Percentiles rank a stretch among this genome's conserved stretches.
Conservation (phyloP, 2,797 vertebrate genomes). For the Melopsittacus undulatus region DNA sequence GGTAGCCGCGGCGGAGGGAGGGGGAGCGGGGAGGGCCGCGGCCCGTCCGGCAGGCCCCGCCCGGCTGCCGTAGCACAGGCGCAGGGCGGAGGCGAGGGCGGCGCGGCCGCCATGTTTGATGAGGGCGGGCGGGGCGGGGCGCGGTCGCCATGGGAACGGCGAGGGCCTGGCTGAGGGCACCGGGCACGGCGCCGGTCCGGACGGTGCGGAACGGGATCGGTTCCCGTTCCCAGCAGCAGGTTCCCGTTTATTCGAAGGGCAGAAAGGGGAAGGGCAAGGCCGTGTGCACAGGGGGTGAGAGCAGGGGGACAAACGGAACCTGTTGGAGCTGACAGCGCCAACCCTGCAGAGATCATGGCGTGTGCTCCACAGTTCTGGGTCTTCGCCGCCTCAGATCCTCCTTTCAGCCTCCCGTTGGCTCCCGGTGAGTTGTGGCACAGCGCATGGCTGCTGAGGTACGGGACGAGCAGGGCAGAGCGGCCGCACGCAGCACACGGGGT, state of each 20-base stretch:
- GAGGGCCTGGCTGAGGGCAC: not conserved
- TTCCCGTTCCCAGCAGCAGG: not conserved
- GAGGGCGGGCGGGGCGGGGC: not conserved
- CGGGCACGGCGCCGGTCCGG: no score
- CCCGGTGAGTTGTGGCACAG: fast-evolving
- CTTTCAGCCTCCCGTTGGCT: not conserved
- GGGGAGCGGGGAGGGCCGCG: not conserved
- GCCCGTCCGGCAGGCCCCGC: not conserved
- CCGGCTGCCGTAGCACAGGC: not conserved
- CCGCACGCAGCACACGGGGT: not conserved
- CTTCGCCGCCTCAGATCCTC: not conserved
- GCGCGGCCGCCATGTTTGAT: not conserved
- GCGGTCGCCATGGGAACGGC: not conserved
- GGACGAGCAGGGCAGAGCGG: not conserved
- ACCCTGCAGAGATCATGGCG: not conserved
- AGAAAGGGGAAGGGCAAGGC: not conserved
- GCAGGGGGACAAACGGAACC: fast-evolving
- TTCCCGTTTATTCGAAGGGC: not conserved
- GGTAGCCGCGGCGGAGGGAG: no score
- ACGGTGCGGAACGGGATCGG: not conserved
- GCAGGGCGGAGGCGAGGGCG: fast-evolving
- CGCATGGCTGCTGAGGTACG: not conserved
- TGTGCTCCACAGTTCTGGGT: not conserved
- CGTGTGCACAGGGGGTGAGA: not conserved
- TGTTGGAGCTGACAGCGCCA: not conserved